Evolutionary conservation across 2,113 vertebrate species (phyloP), one percentile per base, ranked within the genome.

Genomic region (Glareola pratincola): DNA sequence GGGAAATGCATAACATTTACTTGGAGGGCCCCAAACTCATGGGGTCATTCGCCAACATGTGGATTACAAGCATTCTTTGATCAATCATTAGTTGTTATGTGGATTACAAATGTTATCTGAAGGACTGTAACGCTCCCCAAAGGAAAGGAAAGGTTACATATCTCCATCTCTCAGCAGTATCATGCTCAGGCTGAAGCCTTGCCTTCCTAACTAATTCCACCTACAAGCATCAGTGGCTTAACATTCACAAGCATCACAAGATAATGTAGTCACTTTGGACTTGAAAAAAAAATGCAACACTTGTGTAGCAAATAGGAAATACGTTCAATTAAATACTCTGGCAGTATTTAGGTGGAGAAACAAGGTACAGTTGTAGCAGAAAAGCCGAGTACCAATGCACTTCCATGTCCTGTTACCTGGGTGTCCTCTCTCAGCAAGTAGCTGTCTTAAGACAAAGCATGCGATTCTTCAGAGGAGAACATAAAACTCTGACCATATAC

Each of bases 181-280:
- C 17, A 60, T n/a, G 73, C 63, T 43, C 37, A 92, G 32, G 39
- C 57, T 96, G 91, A 97, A 96, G 66, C 50, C 67, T 93, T 87
- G 75, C 63, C 53, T 96, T 86, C 81, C 67, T 60, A 85, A 95
- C 88, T 94, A 74, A 96, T 96, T 96, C 95, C 92, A 96, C 96
- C 96, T 96, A 94, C 94, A 95, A 93, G 69, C 92, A 81, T 85
- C 88, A 94, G 68, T 92, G 76, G 48, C 79, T 95, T 96, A 92
- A 90, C 56, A 93, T 96, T 90, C 87, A 94, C 48, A 74, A 77
- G 83, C 47, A 95, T 96, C 95, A 97, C 95, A 94, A 98, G 84
- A 93, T 92, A 87, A 97, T 90, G 56, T 91, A 91, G 88, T 96
- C 79, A 94, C 74, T 59, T 85, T 74, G 88, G 91, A 95, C 59